Evolutionary conservation across 2,888 invertebrate genomes (phyloP).

Genomic region (Diaperis boleti): DNA sequence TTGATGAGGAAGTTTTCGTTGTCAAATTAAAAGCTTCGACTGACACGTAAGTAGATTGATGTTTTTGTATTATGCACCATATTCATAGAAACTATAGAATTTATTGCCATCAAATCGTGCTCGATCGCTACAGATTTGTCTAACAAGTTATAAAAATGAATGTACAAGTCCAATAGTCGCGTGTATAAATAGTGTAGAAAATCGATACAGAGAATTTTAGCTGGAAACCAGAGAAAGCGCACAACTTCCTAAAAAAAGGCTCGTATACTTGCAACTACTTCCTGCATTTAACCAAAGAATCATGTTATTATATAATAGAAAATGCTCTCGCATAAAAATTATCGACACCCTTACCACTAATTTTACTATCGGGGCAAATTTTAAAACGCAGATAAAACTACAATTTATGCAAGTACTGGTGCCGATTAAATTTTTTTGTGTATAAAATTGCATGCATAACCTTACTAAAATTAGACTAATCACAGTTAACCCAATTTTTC

Average conservation of each 20-base stretch:
- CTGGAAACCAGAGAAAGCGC: conserved; percentile 1
- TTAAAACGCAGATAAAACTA: conserved; percentile 47
- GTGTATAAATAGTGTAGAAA: not conserved
- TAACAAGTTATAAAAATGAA: conserved; percentile 5
- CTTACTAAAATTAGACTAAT: conserved; percentile 54
- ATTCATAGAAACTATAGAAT: no score
- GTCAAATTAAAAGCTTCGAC: no score
- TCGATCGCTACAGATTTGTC: conserved; percentile 25
- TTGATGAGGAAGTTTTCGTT: no score
- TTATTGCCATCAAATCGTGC: conserved; percentile 22
- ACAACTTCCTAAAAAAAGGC: conserved; percentile 15
- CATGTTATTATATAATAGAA: conserved; percentile 44
- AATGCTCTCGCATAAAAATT: conserved; percentile 45
- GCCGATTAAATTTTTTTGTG: conserved; percentile 51
- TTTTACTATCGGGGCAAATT: conserved; percentile 49
- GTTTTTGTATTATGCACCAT: no score
- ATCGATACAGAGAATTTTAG: conserved; percentile 9
- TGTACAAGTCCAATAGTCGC: not conserved
- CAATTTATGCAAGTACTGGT: conserved; percentile 50
- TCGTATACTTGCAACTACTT: conserved; percentile 31
- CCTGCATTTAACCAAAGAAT: conserved; percentile 17
- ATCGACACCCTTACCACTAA: conserved; percentile 51
- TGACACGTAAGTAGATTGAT: conserved; percentile 28
- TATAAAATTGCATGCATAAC: conserved; percentile 55
- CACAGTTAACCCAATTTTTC: conserved; percentile 52